Percentiles rank a stretch among this genome's conserved stretches.
phyloP scores from a whole-genome alignment of 2,797 vertebrate species.

The Lutjanus argentimaculatus region DNA sequence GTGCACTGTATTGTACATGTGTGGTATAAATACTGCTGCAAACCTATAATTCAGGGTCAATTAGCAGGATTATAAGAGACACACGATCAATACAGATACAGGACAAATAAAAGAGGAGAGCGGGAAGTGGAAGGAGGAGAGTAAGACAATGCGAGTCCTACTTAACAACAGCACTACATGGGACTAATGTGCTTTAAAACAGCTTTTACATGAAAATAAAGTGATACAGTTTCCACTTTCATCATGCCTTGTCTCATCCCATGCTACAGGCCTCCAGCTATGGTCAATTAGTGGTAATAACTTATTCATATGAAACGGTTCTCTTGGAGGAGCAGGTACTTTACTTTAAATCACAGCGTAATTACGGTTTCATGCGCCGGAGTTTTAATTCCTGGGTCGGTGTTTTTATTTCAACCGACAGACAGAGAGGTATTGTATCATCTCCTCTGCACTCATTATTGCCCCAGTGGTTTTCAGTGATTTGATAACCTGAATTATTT shows the following conservation, averaged over 20 bases:
- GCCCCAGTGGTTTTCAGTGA: slow-evolving; percentile 45
- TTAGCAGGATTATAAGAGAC: slow-evolving; percentile 47
- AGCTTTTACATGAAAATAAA: slow-evolving; percentile 35
- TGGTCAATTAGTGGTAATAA: slow-evolving; percentile 60
- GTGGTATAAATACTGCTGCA: slow-evolving; percentile 32
- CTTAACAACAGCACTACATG: slow-evolving; percentile 1
- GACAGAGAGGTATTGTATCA: slow-evolving; percentile 39
- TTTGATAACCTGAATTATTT: slow-evolving; percentile 70
- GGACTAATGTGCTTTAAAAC: slow-evolving; percentile 31
- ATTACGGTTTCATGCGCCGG: slow-evolving; percentile 43
- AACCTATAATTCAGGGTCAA: slow-evolving; percentile 49
- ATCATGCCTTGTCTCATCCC: slow-evolving; percentile 18
- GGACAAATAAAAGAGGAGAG: slow-evolving; percentile 18
- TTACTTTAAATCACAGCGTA: slow-evolving; percentile 46
- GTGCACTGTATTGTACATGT: background rate
- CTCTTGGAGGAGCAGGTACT: slow-evolving; percentile 30
- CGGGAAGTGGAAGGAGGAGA: background rate
- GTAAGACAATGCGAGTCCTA: background rate
- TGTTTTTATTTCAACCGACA: slow-evolving; percentile 47
- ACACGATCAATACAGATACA: slow-evolving; percentile 42
- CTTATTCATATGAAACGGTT: slow-evolving; percentile 56
- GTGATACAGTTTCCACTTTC: slow-evolving; percentile 28
- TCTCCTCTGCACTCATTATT: slow-evolving; percentile 47
- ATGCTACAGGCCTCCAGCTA: slow-evolving; percentile 23
- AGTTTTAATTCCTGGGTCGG: slow-evolving; percentile 39